A percentile compares a stretch with the other conserved stretches of the same genome.
Evolutionary conservation across 2,888 invertebrate genomes (phyloP).

Genomic region (Dromius quadrimaculatus): DNA sequence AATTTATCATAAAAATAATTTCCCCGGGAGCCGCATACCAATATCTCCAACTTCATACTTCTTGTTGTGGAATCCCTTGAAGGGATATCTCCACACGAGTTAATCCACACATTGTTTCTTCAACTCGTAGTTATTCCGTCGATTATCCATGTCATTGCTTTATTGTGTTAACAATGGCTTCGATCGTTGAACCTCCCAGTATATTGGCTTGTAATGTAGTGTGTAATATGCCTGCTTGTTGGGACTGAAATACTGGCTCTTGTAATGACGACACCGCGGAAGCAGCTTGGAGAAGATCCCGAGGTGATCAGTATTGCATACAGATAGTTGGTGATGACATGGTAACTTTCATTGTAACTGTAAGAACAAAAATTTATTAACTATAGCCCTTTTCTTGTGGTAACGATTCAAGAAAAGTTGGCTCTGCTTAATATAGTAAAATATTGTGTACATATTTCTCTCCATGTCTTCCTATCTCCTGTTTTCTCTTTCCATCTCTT

Average conservation of each 20-base stretch:
- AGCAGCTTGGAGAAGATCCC: background rate
- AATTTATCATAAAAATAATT: background rate
- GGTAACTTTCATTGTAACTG: no score
- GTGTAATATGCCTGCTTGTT: background rate
- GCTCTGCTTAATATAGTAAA: no score
- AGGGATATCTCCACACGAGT: slow-evolving; percentile 3
- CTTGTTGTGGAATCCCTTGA: background rate
- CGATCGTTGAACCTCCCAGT: slow-evolving; percentile 20
- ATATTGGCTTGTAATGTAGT: no score
- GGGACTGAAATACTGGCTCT: background rate
- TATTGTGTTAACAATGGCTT: slow-evolving; percentile 20
- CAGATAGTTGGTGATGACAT: no score
- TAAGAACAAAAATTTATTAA: no score
- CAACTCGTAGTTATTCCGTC: background rate
- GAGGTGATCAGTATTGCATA: no score
- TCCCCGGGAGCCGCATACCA: background rate
- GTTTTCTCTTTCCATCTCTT: no score
- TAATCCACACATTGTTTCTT: background rate
- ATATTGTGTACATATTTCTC: no score
- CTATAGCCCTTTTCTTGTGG: no score
- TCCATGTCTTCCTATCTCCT: no score
- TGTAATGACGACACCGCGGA: slow-evolving; percentile 22
- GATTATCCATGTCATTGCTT: slow-evolving; percentile 29
- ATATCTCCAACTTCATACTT: background rate
- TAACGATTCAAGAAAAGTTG: no score